Evolutionary conservation across 64 coral and sea anemone species (phyloP), one percentile per base, ranked within the genome.

Genomic region (Dendronephthya gigantea): DNA sequence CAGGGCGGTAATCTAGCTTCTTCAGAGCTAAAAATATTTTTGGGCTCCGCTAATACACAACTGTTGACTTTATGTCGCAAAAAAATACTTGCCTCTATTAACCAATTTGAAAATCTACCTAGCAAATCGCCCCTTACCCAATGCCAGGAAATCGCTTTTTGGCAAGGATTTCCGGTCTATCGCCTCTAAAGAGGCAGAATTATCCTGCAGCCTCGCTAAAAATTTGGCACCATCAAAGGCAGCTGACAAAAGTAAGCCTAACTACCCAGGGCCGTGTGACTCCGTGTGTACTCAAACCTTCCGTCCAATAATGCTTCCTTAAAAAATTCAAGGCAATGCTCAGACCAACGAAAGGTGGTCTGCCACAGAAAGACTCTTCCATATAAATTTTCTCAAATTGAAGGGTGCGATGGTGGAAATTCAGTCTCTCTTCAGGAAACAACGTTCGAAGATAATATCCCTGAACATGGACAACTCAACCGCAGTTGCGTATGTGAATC

Each of bases 171-270:
- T 85, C 22, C 83, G 83, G 31, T 51, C 52, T 11, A 75, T 90
- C 33, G 83, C 88, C 6, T 85, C 88, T 29, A 90, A 85, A 48
- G 59, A 85, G 49, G 88, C 83, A 8, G 82, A 85, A 7, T 48
- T 90, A 31, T 85, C 89, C 1, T 49, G 47, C 22, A 68, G 89
- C 23, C 72, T 85, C 22, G 83, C 89, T 15, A 90, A 90, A n/a
- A 90, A 90, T 72, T 72, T 48, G 49, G 34, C 55, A 62, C 55
- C 55, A 17, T 7, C 17, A 62, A 5, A 15, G 19, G 25, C 10
- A n/a, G 7, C 55, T 23, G 25, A 62, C 25, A 27, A 19, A 5
- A 62, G 55, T 19, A 27, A n/a, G 50, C 23, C 50, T 52, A 52
- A 52, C 50, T 52, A 52, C 25, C 17, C 55, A 62, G 10, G 55